A percentile compares a stretch with the other conserved stretches of the same genome.
Conservation (phyloP, 1,140 invertebrate genomes). For the Phocides pigmalion region DNA sequence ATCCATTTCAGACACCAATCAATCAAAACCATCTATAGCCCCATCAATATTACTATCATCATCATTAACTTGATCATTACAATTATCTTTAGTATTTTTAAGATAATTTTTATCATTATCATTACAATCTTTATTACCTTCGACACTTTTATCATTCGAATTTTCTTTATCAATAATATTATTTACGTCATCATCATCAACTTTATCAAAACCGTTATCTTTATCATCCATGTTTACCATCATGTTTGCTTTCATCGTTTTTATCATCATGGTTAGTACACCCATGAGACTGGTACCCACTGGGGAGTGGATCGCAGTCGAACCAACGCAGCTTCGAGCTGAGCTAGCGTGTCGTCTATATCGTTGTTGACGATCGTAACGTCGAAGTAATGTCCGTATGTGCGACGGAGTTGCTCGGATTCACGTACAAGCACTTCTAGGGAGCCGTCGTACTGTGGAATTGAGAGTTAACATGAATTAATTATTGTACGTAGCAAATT, state of each 20-base stretch:
- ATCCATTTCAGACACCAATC: background rate
- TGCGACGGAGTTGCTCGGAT: slow-evolving; percentile 96
- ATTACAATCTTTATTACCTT: background rate
- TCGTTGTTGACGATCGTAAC: slow-evolving; percentile 99
- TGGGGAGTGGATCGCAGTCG: slow-evolving; percentile 95
- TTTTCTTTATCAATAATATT: background rate
- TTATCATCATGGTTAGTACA: slow-evolving; percentile 91
- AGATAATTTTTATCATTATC: background rate
- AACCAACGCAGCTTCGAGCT: slow-evolving; percentile 95
- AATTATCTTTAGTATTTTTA: no score
- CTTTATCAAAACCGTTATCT: background rate
- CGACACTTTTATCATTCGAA: no score
- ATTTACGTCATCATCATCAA: background rate
- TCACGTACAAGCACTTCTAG: slow-evolving; percentile 97
- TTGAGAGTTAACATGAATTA: slow-evolving; percentile 53
- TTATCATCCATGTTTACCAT: slow-evolving; percentile 79
- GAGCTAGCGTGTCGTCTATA: slow-evolving; percentile 98
- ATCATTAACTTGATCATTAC: background rate
- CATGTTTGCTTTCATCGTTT: no score
- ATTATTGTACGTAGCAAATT: no score
- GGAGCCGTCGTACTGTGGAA: slow-evolving; percentile 95
- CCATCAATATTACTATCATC: background rate
- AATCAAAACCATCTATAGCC: background rate
- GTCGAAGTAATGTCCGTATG: slow-evolving; percentile 99
- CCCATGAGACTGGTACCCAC: slow-evolving; percentile 97